Evolutionary conservation across 2,113 vertebrate species (phyloP).

Genomic region (Rhabdornis inornatus): DNA sequence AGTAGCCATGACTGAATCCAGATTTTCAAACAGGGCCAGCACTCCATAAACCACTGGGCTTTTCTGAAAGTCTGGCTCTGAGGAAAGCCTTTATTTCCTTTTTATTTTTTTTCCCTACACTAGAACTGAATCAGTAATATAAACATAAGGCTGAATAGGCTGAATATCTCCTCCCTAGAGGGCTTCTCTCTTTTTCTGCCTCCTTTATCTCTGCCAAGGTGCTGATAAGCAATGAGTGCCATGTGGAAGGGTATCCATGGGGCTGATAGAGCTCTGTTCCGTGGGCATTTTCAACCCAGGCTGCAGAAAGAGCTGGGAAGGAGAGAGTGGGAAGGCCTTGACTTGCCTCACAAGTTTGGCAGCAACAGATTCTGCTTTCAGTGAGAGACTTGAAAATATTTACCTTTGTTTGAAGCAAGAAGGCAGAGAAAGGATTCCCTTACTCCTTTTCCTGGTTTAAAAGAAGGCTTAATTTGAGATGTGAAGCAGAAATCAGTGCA

Average conservation of each 20-base stretch:
- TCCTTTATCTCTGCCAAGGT: background rate
- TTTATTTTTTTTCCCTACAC: background rate
- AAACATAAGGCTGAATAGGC: background rate
- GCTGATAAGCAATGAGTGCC: background rate
- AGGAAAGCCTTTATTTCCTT: background rate
- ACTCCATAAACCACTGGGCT: background rate
- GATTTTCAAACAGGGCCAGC: background rate
- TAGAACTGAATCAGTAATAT: background rate
- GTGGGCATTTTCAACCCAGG: background rate
- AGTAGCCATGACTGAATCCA: conserved; percentile 7
- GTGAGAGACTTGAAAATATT: background rate
- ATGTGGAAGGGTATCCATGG: fast-evolving
- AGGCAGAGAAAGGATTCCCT: background rate
- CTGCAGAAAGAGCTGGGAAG: background rate
- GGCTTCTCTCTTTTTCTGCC: background rate
- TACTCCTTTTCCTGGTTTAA: background rate
- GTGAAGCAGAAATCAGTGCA: background rate
- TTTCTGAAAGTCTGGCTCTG: background rate
- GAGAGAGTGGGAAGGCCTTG: background rate
- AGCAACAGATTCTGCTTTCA: background rate
- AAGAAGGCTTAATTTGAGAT: background rate
- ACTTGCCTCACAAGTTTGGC: background rate
- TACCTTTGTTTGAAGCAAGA: background rate
- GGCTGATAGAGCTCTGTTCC: background rate
- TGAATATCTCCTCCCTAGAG: background rate